A percentile compares a stretch with the other conserved stretches of the same genome.
Evolutionary conservation across 2,888 invertebrate genomes (phyloP).

Genomic region (Volucella zonaria): DNA sequence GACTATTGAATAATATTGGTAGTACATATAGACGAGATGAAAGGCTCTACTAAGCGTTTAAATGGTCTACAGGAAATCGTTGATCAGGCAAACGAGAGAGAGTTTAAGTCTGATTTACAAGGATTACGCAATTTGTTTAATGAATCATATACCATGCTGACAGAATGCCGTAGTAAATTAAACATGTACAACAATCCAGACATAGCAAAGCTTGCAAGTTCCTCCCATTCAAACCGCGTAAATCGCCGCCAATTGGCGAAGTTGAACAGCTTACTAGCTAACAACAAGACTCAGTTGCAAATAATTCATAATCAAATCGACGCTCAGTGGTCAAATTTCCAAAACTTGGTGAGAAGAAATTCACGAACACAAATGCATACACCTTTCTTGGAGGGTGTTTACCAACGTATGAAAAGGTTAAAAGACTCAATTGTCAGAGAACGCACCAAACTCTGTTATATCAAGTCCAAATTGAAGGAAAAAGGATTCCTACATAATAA

Average conservation of each 20-base stretch:
- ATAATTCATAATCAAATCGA: constrained; percentile 89
- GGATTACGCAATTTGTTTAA: constrained; percentile 83
- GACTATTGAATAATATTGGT: constrained; percentile 83
- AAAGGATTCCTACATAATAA: constrained; percentile 76
- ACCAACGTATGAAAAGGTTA: constrained; percentile 90
- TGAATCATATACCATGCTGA: constrained; percentile 82
- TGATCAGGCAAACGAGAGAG: constrained; percentile 86
- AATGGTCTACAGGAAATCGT: constrained; percentile 85
- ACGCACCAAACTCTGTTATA: constrained; percentile 83
- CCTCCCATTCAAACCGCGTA: constrained; percentile 78
- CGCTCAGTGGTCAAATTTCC: constrained; percentile 89
- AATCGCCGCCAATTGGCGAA: constrained; percentile 85
- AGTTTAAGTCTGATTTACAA: constrained; percentile 86
- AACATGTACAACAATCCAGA: constrained; percentile 80
- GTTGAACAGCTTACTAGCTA: constrained; percentile 87
- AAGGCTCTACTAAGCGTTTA: constrained; percentile 83
- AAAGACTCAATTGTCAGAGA: constrained; percentile 87
- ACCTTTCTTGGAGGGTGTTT: constrained; percentile 90
- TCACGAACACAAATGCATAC: constrained; percentile 80
- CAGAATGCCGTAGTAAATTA: constrained; percentile 81
- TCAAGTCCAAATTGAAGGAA: constrained; percentile 79
- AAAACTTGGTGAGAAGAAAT: constrained; percentile 83
- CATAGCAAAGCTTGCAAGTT: constrained; percentile 78
- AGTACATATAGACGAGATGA: constrained; percentile 85
- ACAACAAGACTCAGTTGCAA: constrained; percentile 89